These are phyloP conservation scores for Pyrochroa serraticornis DNA, from an alignment of 2,888 invertebrate species.

Conservation along the genomic window DNA sequence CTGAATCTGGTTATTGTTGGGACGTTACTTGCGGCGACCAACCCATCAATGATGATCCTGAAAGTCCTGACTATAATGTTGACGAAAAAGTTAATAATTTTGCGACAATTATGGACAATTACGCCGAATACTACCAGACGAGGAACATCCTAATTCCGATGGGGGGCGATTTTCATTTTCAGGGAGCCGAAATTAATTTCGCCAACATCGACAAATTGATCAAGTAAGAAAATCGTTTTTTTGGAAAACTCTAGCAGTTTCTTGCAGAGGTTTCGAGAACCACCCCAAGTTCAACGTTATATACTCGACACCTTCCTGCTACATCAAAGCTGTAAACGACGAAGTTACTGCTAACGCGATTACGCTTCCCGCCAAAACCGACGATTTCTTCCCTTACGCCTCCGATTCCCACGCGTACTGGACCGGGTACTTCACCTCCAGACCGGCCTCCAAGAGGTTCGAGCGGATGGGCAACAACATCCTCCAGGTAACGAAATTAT, in stretches of 20 bases:
- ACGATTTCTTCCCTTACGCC: conserved; percentile 73
- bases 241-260: background rate
- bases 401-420: conserved; percentile 70
- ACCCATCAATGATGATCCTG: conserved; percentile 67
- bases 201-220: conserved; percentile 65
- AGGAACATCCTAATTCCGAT: conserved; percentile 69
- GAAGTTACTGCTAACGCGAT: conserved; percentile 48
- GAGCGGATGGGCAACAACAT: conserved; percentile 61
- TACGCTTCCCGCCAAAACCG: conserved; percentile 57
- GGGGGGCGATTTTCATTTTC: conserved; percentile 71
- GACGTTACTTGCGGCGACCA: conserved; percentile 72
- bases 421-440: conserved; percentile 73
- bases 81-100: conserved; percentile 52
- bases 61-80: conserved; percentile 70
- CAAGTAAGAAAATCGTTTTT: conserved; percentile 38
- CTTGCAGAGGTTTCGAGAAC: conserved; percentile 31
- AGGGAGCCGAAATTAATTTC: conserved; percentile 64
- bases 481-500: conserved; percentile 57
- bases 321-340: conserved; percentile 70
- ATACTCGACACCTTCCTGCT: conserved; percentile 84
- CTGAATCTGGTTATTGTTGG: conserved; percentile 65
- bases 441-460: conserved; percentile 64
- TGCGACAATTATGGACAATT: conserved; percentile 48
- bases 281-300: conserved; percentile 68
- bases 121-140: conserved; percentile 58